Percentiles rank a stretch among this genome's conserved stretches.
Conservation (phyloP, 2,888 invertebrate species). For the Drepanosiphum platanoidis region DNA sequence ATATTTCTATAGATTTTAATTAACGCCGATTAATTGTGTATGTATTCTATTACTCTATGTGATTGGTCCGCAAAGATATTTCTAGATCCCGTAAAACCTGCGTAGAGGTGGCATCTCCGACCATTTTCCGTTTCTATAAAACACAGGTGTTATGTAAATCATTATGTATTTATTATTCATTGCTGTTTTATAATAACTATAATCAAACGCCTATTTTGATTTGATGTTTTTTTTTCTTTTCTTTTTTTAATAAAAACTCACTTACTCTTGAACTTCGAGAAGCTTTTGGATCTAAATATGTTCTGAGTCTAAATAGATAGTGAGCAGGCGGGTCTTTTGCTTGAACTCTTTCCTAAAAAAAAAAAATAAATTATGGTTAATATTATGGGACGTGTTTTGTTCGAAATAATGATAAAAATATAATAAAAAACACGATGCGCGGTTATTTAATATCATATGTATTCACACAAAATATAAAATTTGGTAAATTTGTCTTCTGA, state of each 20-base stretch:
- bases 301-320: constrained; percentile 93
- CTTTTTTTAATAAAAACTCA: constrained; percentile 46
- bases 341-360: constrained; percentile 90
- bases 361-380: constrained; percentile 63
- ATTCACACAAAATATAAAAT: not conserved
- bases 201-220: not conserved
- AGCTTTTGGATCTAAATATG: constrained; percentile 95
- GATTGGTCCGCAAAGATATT: constrained; percentile 97
- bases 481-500: not conserved
- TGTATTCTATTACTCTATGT: constrained; percentile 84
- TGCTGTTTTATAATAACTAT: not conserved
- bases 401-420: no score
- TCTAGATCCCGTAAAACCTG: constrained; percentile 98
- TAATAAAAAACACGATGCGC: no score
- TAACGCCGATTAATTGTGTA: not conserved
- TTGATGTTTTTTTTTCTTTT: not conserved
- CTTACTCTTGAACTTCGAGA: constrained; percentile 93
- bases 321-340: constrained; percentile 97
- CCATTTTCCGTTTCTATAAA: constrained; percentile 94
- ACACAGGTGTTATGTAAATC: no score
- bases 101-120: constrained; percentile 96
- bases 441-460: no score
- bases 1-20: constrained; percentile 9
- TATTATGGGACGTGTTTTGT: no score
- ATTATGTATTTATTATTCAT: constrained; percentile 66